phyloP scores from a whole-genome alignment of 2,888 invertebrate genomes.

The Cheiracanthium punctorium region DNA sequence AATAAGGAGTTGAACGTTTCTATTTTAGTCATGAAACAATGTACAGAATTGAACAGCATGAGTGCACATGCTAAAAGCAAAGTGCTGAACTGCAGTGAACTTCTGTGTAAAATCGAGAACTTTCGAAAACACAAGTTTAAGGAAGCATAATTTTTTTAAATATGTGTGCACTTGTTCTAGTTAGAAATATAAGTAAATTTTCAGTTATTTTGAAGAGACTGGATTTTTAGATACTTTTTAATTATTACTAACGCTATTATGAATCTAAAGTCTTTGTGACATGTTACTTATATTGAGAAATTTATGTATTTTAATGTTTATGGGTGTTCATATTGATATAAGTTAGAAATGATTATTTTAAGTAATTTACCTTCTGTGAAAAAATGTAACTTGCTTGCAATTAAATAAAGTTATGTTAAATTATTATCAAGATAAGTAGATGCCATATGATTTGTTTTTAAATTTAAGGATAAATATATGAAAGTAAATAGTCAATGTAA shows the following conservation, averaged over 20 bases:
- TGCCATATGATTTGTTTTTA: no score
- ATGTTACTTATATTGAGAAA: conserved; percentile 21
- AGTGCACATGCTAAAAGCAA: not conserved
- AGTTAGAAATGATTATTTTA: no score
- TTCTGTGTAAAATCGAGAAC: not conserved
- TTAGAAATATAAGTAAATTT: conserved; percentile 20
- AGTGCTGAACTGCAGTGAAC: not conserved
- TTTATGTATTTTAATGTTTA: conserved; percentile 5
- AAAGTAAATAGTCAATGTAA: no score
- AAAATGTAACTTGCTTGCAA: no score
- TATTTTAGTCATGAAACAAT: not conserved
- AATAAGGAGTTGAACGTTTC: not conserved
- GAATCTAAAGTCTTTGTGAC: conserved; percentile 20
- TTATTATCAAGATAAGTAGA: no score
- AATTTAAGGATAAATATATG: no score
- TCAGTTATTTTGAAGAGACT: conserved; percentile 17
- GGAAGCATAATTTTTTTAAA: not conserved
- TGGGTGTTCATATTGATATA: not conserved
- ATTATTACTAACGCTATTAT: conserved; percentile 3
- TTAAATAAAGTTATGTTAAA: no score
- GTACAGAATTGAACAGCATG: not conserved
- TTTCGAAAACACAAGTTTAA: not conserved
- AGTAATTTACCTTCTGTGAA: no score
- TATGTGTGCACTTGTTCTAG: conserved; percentile 15
- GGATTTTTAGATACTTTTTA: conserved; percentile 31